Evolutionary conservation across 2,797 vertebrate species (phyloP), one percentile per base, ranked within the genome.

Genomic region (Eremophila alpestris): DNA sequence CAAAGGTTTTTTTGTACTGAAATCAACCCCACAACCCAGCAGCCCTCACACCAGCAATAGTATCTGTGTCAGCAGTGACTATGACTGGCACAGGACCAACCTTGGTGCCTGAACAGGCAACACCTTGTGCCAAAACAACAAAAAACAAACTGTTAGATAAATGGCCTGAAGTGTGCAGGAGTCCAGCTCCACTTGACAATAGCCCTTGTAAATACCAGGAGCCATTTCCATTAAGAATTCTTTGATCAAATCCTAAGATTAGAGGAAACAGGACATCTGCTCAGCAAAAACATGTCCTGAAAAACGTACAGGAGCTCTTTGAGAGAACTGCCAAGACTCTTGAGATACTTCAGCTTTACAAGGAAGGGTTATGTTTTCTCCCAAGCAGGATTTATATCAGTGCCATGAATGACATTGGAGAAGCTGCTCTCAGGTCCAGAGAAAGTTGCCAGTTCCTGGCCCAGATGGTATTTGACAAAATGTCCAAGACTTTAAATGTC

Each of bases 241-340:
- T 84, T 89, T 80, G 94, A 84, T 81, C 68, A 90, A 92, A 94
- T 24, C 73, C 41, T 49, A n/a, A 79, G 58, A 49, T 22, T 46
- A 58, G 52, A 77, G 63, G 60, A 89, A 96, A 93, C n/a, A 43
- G 62, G 60, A 80, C 77, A 70, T 0, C 10, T 49, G 43, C 36
- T 70, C 13, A 12, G 70, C 73, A 95, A 76, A 83, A 94, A 22
- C 29, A 60, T 2, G 24, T 83, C 86, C 60, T 30, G 48, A 75
- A 58, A 70, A 46, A 10, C 15, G 17, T 1, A 67, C 11, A 58
- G 45, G 52, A 85, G 68, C 77, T 62, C 71, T 69, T 16, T 43
- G 52, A 56, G 70, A 43, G 81, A 63, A 82, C 23, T 75, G 79
- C 63, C 48, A 18, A 60, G 23, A 38, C 32, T 67, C 15, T 3